Percentiles rank a stretch among this genome's conserved stretches.
phyloP scores from a whole-genome alignment of 2,113 vertebrate species.

The Oreochromis niloticus region DNA sequence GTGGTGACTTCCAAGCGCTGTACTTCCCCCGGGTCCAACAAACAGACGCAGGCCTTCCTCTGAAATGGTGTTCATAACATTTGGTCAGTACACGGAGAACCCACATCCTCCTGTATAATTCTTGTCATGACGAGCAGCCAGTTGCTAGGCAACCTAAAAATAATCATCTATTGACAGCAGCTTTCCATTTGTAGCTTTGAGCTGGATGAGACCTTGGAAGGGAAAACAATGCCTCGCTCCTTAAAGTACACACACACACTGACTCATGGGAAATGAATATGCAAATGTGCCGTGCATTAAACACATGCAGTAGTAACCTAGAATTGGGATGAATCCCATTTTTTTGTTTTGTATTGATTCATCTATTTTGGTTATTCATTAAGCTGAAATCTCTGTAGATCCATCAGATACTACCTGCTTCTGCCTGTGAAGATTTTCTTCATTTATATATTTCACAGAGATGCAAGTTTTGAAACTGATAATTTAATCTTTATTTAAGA shows the following conservation, averaged over 20 bases:
- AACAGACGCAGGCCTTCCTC: slow-evolving; percentile 95
- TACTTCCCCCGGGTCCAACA: slow-evolving; percentile 93
- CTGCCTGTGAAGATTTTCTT: neutral
- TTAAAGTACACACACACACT: neutral
- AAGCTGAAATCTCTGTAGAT: neutral
- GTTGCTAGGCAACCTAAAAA: slow-evolving; percentile 70
- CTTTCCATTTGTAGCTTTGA: slow-evolving; percentile 33
- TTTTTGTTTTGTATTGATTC: neutral
- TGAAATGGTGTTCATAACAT: slow-evolving; percentile 57
- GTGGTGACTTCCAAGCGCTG: slow-evolving; percentile 91
- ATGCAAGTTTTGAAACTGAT: neutral
- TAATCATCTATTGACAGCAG: slow-evolving; percentile 56
- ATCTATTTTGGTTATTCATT: neutral
- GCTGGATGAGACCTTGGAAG: slow-evolving; percentile 41
- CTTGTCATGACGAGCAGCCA: slow-evolving; percentile 35
- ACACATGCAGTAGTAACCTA: neutral
- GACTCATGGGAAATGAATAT: neutral
- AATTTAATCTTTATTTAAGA: neutral
- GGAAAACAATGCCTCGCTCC: neutral
- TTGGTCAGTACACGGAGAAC: neutral
- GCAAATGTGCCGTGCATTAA: neutral
- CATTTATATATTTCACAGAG: neutral
- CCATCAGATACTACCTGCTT: neutral
- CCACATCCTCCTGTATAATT: slow-evolving; percentile 3
- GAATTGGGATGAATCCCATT: neutral